These are phyloP conservation scores for Penaeus japonicus DNA, from an alignment of 1,140 invertebrate genomes.

Conservation along the genomic window DNA sequence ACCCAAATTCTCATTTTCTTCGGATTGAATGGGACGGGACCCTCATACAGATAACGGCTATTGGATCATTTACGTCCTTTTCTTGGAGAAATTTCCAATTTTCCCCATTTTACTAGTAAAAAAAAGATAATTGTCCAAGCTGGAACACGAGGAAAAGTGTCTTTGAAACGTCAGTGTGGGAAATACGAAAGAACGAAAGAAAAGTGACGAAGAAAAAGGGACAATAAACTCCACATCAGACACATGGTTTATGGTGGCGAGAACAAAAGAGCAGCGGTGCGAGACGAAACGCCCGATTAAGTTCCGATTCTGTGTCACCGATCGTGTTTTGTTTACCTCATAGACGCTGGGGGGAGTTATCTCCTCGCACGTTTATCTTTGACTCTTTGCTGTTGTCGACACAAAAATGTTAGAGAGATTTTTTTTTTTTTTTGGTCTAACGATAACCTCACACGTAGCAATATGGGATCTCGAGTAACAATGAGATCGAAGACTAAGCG, in stretches of 20 bases:
- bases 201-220: background rate
- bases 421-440: background rate
- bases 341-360: constrained; percentile 18
- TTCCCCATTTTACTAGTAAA: background rate
- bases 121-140: no score
- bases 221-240: constrained; percentile 29
- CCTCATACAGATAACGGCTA: constrained; percentile 32
- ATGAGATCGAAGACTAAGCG: no score
- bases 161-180: background rate
- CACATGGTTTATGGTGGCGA: constrained; percentile 54
- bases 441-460: background rate
- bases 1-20: constrained; percentile 56
- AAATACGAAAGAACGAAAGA: background rate
- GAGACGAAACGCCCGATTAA: constrained; percentile 56
- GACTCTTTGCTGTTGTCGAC: background rate
- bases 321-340: constrained; percentile 52
- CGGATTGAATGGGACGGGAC: constrained; percentile 50
- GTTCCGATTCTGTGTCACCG: constrained; percentile 52
- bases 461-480: no score
- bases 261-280: constrained; percentile 52
- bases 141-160: background rate
- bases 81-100: background rate
- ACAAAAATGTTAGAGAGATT: background rate
- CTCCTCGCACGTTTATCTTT: background rate
- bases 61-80: constrained; percentile 22